Conservation (phyloP, 2,113 vertebrate species). For the Motacilla alba region DNA sequence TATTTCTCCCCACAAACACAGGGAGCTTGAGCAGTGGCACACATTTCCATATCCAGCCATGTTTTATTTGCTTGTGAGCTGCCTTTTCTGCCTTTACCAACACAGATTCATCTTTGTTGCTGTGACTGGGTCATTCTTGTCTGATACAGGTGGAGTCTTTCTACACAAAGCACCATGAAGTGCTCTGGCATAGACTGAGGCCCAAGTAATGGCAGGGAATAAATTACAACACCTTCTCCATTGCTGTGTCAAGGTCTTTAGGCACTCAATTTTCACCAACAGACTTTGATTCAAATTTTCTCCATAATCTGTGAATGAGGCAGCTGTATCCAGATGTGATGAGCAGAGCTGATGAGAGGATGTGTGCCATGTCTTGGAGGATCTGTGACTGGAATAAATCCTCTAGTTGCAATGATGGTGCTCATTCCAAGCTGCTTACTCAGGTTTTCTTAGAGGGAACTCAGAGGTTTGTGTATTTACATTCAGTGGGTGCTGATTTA, state of each 20-base stretch:
- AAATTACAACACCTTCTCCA: background rate
- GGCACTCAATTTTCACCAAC: background rate
- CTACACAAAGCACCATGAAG: background rate
- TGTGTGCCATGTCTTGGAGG: background rate
- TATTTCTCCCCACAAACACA: background rate
- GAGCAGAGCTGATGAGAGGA: background rate
- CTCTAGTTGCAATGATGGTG: background rate
- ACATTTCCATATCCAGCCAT: background rate
- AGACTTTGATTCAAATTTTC: background rate
- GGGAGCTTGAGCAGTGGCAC: background rate
- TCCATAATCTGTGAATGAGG: background rate
- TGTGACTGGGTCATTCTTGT: background rate
- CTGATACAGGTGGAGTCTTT: background rate
- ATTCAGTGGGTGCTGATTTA: background rate
- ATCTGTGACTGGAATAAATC: background rate
- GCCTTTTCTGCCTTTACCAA: background rate
- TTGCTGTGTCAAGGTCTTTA: background rate
- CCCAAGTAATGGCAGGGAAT: background rate
- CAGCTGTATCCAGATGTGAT: background rate
- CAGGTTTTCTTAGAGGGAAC: background rate
- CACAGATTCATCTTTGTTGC: background rate
- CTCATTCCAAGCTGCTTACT: background rate
- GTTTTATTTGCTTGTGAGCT: background rate
- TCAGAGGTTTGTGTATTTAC: background rate
- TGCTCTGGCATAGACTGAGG: background rate